phyloP scores from a whole-genome alignment of 2,888 invertebrate genomes.

The Scaptomyza reducta region DNA sequence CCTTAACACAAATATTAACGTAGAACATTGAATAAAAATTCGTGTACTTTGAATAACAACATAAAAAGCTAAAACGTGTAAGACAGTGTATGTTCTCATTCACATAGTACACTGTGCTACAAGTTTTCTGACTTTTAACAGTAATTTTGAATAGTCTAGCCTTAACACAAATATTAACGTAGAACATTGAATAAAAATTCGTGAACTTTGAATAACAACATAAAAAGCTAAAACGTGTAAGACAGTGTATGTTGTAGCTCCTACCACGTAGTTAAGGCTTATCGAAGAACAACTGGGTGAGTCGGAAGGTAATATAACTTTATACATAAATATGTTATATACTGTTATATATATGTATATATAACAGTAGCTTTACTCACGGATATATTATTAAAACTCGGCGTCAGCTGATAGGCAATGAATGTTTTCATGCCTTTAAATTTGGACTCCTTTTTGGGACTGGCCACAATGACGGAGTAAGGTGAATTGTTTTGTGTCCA shows the following conservation, averaged over 20 bases:
- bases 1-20: not conserved
- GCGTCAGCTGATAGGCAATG: constrained; percentile 98
- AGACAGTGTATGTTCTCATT: constrained; percentile 26
- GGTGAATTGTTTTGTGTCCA: constrained; percentile 91
- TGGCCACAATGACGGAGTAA: constrained; percentile 94
- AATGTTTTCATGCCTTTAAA: constrained; percentile 98
- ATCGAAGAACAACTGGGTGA: constrained; percentile 9
- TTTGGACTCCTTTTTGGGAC: constrained; percentile 98
- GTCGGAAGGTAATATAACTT: not conserved
- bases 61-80: constrained; percentile 4
- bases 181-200: too few relatives aligned
- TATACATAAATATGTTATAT: too few relatives aligned
- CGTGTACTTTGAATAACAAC: too few relatives aligned
- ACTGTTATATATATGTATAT: too few relatives aligned
- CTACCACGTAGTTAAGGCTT: constrained; percentile 6
- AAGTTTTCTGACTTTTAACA: too few relatives aligned
- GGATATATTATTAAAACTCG: constrained; percentile 96
- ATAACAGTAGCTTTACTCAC: constrained; percentile 85
- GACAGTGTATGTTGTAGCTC: constrained; percentile 20
- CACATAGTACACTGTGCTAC: too few relatives aligned
- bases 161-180: not conserved
- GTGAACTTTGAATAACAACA: too few relatives aligned
- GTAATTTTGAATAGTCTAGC: not conserved
- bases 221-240: constrained; percentile 5
- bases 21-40: too few relatives aligned